Evolutionary conservation across 2,113 vertebrate species (phyloP).

Genomic region (Carettochelys insculpta): DNA sequence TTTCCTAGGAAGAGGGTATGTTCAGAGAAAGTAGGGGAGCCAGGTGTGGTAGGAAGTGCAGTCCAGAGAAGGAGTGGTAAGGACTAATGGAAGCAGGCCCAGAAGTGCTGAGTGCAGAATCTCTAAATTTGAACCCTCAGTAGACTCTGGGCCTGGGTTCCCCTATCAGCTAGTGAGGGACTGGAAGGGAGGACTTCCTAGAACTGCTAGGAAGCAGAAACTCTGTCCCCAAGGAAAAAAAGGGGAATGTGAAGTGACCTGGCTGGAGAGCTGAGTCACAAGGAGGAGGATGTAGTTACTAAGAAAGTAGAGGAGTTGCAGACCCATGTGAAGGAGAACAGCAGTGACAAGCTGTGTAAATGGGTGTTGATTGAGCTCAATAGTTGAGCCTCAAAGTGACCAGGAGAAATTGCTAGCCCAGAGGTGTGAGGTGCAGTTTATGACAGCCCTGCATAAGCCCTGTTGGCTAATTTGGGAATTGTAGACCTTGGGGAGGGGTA

Average conservation of each 20-base stretch:
- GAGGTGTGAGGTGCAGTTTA: not conserved
- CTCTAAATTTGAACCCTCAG: not conserved
- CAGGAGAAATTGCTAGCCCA: not conserved
- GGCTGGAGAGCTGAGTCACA: not conserved
- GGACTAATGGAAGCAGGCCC: not conserved
- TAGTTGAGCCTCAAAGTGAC: not conserved
- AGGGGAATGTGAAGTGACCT: too few species aligned
- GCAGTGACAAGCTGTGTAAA: not conserved
- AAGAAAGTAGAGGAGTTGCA: not conserved
- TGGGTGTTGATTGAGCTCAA: not conserved
- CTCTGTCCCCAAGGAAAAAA: too few species aligned
- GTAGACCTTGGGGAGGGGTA: not conserved
- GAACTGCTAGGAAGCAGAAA: not conserved
- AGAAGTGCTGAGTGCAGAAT: not conserved
- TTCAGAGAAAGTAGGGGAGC: not conserved
- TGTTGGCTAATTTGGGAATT: not conserved
- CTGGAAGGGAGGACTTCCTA: not conserved
- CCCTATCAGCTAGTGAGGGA: not conserved
- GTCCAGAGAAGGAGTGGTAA: not conserved
- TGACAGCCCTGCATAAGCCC: not conserved
- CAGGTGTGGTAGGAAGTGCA: not conserved
- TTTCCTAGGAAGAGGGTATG: too few species aligned
- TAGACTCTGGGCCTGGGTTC: not conserved
- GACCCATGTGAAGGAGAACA: not conserved
- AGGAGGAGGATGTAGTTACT: not conserved